These are phyloP conservation scores for Hirundichthys speculiger DNA, from an alignment of 2,113 vertebrate genomes.

Conservation along the genomic window DNA sequence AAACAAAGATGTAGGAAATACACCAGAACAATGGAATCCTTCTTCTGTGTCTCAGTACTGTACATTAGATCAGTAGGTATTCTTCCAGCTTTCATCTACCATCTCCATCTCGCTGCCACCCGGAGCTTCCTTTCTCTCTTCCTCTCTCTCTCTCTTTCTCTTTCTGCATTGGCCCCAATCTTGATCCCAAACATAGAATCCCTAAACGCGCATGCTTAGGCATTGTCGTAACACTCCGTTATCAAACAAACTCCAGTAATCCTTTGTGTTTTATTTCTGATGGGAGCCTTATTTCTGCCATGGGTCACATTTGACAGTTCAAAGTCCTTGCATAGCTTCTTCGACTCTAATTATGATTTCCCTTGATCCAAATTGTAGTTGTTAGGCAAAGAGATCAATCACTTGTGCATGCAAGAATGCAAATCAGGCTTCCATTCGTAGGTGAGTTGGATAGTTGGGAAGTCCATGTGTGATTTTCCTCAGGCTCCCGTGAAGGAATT, in stretches of 20 bases:
- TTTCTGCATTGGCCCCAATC: slow-evolving; percentile 24
- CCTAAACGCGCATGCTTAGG: background rate
- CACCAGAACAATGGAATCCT: slow-evolving; percentile 51
- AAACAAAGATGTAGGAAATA: slow-evolving; percentile 48
- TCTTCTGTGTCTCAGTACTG: slow-evolving; percentile 46
- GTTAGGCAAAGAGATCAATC: slow-evolving; percentile 13
- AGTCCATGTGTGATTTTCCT: slow-evolving; percentile 38
- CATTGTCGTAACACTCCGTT: slow-evolving; percentile 7
- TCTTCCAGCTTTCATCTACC: slow-evolving; percentile 62
- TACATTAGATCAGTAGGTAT: slow-evolving; percentile 60
- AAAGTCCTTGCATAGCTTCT: slow-evolving; percentile 15
- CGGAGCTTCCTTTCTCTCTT: slow-evolving; percentile 49
- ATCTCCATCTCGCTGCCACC: slow-evolving; percentile 63
- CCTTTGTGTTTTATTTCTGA: slow-evolving; percentile 36
- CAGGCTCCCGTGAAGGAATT: slow-evolving; percentile 2
- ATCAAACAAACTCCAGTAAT: slow-evolving; percentile 30
- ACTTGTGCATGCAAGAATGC: background rate
- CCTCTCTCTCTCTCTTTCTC: slow-evolving; percentile 45
- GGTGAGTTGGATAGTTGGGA: slow-evolving; percentile 10
- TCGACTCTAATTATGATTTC: slow-evolving; percentile 23
- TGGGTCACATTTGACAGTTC: slow-evolving; percentile 25
- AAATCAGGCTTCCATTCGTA: slow-evolving; percentile 18
- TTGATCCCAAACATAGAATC: slow-evolving; percentile 19
- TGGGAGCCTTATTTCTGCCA: slow-evolving; percentile 21
- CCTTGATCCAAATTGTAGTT: slow-evolving; percentile 27